Evolutionary conservation across 2,113 vertebrate species (phyloP).

Genomic region (Osmerus mordax): DNA sequence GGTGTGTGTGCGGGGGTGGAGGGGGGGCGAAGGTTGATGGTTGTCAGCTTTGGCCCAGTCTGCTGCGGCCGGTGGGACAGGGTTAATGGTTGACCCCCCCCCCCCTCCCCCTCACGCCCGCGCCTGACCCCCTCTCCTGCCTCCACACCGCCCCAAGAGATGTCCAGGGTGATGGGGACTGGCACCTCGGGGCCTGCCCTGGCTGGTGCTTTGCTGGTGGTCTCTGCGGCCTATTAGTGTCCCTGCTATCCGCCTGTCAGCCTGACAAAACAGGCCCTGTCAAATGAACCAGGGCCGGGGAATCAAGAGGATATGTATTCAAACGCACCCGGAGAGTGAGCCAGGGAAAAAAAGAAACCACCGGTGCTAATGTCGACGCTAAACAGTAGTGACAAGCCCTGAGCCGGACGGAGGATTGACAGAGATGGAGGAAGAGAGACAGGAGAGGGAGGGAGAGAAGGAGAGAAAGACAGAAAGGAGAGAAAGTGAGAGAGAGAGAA

Average conservation of each 20-base stretch:
- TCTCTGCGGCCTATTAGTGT: constrained; percentile 76
- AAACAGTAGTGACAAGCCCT: constrained; percentile 91
- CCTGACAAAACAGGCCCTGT: constrained; percentile 79
- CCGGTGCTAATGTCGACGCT: constrained; percentile 90
- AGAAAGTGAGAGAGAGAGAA: constrained; percentile 40
- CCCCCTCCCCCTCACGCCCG: not conserved
- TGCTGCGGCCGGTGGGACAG: constrained; percentile 63
- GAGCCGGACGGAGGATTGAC: constrained; percentile 62
- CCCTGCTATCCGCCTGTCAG: constrained; percentile 79
- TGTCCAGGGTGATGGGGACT: constrained; percentile 68
- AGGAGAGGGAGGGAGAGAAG: constrained; percentile 32
- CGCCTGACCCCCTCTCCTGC: constrained; percentile 49
- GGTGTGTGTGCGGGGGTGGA: not conserved
- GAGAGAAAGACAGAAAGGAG: constrained; percentile 22
- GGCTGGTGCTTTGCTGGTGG: constrained; percentile 73
- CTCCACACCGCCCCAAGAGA: constrained; percentile 65
- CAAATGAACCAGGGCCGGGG: constrained; percentile 78
- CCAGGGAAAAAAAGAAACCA: constrained; percentile 73
- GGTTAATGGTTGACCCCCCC: constrained; percentile 39
- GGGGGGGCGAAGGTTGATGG: constrained; percentile 50
- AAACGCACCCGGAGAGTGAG: constrained; percentile 58
- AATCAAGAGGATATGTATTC: constrained; percentile 80
- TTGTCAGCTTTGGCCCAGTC: constrained; percentile 53
- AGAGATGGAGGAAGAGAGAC: constrained; percentile 15
- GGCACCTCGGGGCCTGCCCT: constrained; percentile 68